These are phyloP conservation scores for Mionectes olivaceus DNA, from an alignment of 2,797 vertebrate genomes.

Conservation along the genomic window DNA sequence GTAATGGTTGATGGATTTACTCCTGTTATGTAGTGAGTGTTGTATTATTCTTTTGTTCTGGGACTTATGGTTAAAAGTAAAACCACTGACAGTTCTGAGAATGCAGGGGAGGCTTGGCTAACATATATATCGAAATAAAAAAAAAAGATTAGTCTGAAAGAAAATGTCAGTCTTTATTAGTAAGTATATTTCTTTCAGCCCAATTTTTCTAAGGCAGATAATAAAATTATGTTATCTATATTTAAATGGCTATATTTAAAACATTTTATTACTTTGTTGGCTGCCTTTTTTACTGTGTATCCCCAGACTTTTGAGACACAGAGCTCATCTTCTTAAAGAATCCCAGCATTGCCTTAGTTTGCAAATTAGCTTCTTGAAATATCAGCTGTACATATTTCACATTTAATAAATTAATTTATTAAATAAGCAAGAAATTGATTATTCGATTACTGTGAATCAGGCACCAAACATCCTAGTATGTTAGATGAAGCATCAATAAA, in stretches of 20 bases:
- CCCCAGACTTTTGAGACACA: constrained; percentile 16
- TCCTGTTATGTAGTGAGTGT: not conserved
- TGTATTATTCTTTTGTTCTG: not conserved
- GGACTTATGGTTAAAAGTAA: constrained; percentile 22
- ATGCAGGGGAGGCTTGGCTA: not conserved
- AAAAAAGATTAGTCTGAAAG: not conserved
- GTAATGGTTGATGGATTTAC: not conserved
- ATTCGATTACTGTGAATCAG: constrained; percentile 50
- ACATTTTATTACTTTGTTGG: not conserved
- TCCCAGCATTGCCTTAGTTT: constrained; percentile 47
- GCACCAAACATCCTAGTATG: not conserved
- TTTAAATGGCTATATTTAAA: not conserved
- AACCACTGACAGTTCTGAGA: not conserved
- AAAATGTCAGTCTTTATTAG: not conserved
- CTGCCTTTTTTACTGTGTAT: not conserved
- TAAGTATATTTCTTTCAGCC: not conserved
- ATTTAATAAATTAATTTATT: constrained; percentile 70
- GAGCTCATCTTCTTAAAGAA: constrained; percentile 29
- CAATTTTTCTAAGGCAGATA: not conserved
- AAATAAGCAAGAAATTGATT: constrained; percentile 62
- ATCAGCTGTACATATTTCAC: constrained; percentile 30
- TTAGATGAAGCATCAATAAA: constrained; percentile 37
- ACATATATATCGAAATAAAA: not conserved
- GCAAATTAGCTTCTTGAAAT: constrained; percentile 56
- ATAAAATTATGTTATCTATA: not conserved